Percentiles rank a stretch among this genome's conserved stretches.
phyloP scores from a whole-genome alignment of 1,140 invertebrate species.

The Trachymyrmex septentrionalis region DNA sequence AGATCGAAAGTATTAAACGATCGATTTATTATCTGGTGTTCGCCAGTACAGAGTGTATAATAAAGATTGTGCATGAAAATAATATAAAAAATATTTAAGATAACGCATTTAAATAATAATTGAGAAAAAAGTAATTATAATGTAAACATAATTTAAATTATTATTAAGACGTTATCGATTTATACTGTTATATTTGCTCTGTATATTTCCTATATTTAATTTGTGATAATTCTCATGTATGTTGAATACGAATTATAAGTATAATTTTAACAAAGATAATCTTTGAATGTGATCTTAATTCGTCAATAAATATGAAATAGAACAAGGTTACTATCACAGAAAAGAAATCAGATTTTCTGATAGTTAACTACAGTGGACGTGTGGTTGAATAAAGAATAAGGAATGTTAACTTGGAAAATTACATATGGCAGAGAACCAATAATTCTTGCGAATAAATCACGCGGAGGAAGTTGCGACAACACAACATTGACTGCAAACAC shows the following conservation, averaged over 20 bases:
- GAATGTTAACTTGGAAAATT: conserved; percentile 8
- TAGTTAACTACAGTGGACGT: background rate
- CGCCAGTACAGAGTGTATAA: background rate
- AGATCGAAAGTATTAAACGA: conserved; percentile 40
- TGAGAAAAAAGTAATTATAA: background rate
- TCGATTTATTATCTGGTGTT: background rate
- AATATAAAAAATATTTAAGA: background rate
- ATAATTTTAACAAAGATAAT: conserved; percentile 13
- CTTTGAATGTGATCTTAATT: background rate
- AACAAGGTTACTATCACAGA: background rate
- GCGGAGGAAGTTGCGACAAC: conserved; percentile 19
- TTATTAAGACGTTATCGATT: background rate
- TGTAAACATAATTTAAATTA: background rate
- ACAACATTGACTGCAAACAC: conserved; percentile 9
- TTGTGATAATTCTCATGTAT: background rate
- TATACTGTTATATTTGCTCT: background rate
- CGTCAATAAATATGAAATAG: background rate
- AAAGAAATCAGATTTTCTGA: background rate
- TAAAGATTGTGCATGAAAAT: background rate
- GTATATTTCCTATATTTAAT: background rate
- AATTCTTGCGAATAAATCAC: conserved; percentile 15
- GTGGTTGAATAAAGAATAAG: background rate
- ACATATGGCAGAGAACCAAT: background rate
- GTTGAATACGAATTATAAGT: background rate
- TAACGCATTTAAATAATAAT: background rate